phyloP scores from a whole-genome alignment of 2,797 vertebrate species.

The Chiroxiphia lanceolata region DNA sequence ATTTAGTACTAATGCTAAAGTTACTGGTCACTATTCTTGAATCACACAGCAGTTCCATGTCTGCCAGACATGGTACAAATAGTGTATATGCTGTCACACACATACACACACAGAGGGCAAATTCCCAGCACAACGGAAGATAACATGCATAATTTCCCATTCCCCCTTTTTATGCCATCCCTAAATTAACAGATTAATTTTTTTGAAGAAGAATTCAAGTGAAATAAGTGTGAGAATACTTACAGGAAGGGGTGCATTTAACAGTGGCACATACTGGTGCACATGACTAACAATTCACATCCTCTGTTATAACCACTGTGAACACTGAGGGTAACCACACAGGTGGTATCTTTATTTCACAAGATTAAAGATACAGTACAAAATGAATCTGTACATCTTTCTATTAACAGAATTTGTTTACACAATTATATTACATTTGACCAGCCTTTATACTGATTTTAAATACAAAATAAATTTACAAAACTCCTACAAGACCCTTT shows the following conservation, averaged over 20 bases:
- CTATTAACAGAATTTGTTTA: slow-evolving; percentile 84
- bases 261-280: not conserved
- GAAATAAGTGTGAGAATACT: not conserved
- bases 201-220: not conserved
- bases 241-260: not conserved
- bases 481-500: slow-evolving; percentile 73
- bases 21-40: not conserved
- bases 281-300: not conserved
- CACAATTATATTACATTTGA: slow-evolving; percentile 83
- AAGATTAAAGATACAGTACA: slow-evolving; percentile 83
- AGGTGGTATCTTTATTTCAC: slow-evolving; percentile 81
- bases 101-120: not conserved
- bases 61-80: not conserved
- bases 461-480: slow-evolving; percentile 83
- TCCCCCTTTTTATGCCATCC: not conserved
- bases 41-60: not conserved
- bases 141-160: not conserved
- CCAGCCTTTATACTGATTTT: slow-evolving; percentile 79
- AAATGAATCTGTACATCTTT: slow-evolving; percentile 84
- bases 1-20: not conserved
- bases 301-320: not conserved
- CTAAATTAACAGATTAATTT: not conserved
- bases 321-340: slow-evolving; percentile 70
- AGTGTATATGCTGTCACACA: not conserved
- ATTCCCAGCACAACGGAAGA: not conserved